phyloP scores from a whole-genome alignment of 2,113 vertebrate species.

The Emberiza fucata region DNA sequence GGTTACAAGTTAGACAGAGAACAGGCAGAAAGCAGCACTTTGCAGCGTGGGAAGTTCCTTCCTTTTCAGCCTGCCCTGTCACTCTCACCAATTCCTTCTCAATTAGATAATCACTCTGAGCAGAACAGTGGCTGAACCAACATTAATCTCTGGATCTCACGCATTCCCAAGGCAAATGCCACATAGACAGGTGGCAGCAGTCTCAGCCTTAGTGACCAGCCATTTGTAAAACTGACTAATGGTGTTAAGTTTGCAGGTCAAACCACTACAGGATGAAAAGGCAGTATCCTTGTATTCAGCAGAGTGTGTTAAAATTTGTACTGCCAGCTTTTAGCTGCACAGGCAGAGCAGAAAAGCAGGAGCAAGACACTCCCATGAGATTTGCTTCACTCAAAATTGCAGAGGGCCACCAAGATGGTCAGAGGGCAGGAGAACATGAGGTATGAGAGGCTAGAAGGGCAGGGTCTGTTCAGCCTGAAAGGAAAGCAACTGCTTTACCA shows the following conservation, averaged over 20 bases:
- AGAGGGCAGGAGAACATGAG: not conserved
- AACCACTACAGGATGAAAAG: not conserved
- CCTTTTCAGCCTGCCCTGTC: not conserved
- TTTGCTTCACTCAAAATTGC: not conserved
- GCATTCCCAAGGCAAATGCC: not conserved
- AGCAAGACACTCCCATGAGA: not conserved
- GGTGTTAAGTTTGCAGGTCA: not conserved
- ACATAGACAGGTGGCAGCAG: not conserved
- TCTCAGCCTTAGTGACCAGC: not conserved
- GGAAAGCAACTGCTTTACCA: not conserved
- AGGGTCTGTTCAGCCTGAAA: not conserved
- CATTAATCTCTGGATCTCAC: not conserved
- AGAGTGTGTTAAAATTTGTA: not conserved
- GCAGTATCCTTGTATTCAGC: not conserved
- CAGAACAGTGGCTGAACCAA: not conserved
- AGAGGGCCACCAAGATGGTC: not conserved
- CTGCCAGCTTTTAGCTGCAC: not conserved
- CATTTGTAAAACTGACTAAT: slow-evolving; percentile 9
- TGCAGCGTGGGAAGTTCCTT: slow-evolving; percentile 7
- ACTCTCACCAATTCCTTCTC: not conserved
- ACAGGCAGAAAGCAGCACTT: not conserved
- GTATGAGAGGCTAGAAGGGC: not conserved
- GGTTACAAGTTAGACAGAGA: not conserved
- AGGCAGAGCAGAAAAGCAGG: not conserved
- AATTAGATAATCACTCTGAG: not conserved